Evolutionary conservation across 2,113 vertebrate species (phyloP).

Genomic region (Cinclus mexicanus): DNA sequence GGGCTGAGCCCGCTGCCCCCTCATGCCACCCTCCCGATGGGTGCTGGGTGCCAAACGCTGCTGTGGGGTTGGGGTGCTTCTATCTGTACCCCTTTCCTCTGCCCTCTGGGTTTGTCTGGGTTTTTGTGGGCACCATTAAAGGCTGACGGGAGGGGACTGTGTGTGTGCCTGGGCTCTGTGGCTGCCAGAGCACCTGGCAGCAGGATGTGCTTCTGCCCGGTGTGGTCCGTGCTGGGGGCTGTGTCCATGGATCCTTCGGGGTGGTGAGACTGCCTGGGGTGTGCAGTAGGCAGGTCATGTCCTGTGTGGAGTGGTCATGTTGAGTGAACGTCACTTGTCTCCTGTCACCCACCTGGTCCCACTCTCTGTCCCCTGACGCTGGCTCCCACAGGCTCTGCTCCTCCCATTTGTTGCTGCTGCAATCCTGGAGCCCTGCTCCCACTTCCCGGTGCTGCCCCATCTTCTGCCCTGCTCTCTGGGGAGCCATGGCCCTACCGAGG

Average conservation of each 20-base stretch:
- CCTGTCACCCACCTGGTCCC: background rate
- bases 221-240: too few species aligned
- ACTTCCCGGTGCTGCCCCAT: fast-evolving
- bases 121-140: constrained; percentile 56
- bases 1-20: background rate
- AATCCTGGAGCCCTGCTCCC: background rate
- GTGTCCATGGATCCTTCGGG: fast-evolving
- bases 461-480: background rate
- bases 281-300: fast-evolving
- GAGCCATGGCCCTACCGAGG: background rate
- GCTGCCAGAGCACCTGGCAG: background rate
- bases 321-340: background rate
- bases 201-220: background rate
- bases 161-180: background rate
- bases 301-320: fast-evolving
- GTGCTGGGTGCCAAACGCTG: constrained; percentile 26
- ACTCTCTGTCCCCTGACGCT: background rate
- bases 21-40: background rate
- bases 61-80: background rate
- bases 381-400: background rate
- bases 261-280: background rate
- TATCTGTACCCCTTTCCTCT: background rate
- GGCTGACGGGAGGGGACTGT: background rate
- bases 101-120: background rate
- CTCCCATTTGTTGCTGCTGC: background rate